A percentile compares a stretch with the other conserved stretches of the same genome.
Conservation (phyloP, 2,113 vertebrate species). For the Hypomesus transpacificus region DNA sequence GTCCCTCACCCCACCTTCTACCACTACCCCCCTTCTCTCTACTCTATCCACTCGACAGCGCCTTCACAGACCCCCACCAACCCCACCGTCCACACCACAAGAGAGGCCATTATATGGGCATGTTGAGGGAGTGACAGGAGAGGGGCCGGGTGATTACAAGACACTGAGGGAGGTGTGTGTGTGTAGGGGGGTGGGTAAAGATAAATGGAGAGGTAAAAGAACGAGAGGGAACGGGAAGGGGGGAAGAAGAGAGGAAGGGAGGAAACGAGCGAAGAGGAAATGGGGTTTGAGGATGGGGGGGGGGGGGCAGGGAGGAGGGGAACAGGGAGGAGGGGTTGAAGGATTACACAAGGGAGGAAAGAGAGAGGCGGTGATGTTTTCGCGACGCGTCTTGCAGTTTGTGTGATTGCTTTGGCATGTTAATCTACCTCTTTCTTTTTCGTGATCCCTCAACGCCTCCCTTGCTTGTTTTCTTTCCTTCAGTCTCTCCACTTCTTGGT, state of each 20-base stretch:
- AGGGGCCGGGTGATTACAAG: background rate
- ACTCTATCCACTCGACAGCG: slow-evolving; percentile 5
- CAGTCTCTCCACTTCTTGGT: slow-evolving; percentile 18
- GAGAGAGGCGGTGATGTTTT: background rate
- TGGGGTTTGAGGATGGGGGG: background rate
- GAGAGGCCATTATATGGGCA: background rate
- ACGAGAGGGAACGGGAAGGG: background rate
- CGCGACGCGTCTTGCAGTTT: background rate
- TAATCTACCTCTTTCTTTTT: background rate
- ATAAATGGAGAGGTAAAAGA: background rate
- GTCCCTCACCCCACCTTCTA: background rate
- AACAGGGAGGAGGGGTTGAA: background rate
- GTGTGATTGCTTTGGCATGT: no score
- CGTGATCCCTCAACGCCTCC: slow-evolving; percentile 44
- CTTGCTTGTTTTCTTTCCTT: slow-evolving; percentile 11
- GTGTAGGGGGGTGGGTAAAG: background rate
- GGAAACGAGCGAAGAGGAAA: background rate
- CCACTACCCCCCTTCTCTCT: background rate
- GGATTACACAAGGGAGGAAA: background rate
- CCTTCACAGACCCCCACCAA: background rate
- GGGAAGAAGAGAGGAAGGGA: background rate
- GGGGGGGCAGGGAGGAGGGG: background rate
- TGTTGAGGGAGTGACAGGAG: background rate
- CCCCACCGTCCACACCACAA: background rate
- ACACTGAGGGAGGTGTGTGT: background rate